phyloP scores from a whole-genome alignment of 2,797 vertebrate genomes.

The Argentina silus region DNA sequence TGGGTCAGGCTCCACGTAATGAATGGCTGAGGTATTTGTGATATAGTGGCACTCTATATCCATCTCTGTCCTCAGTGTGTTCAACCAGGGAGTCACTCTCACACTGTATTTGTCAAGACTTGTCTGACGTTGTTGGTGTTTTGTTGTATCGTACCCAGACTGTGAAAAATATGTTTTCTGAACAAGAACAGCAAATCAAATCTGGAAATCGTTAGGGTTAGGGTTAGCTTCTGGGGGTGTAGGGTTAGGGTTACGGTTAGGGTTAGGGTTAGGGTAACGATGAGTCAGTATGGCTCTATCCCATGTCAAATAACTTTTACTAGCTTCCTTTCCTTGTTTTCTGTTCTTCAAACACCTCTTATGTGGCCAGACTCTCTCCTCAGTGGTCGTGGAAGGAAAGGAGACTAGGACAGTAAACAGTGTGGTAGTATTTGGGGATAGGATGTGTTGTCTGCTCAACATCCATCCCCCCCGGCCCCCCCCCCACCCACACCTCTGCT shows the following conservation, averaged over 20 bases:
- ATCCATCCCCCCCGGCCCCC: neutral
- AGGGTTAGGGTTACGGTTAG: no score
- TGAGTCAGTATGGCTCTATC: constrained; percentile 28
- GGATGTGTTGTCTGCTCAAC: neutral
- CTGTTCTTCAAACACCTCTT: neutral
- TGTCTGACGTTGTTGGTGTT: neutral
- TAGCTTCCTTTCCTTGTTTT: no score
- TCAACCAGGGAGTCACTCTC: neutral
- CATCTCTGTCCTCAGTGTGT: neutral
- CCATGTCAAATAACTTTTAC: no score
- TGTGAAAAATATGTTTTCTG: neutral
- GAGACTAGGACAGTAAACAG: neutral
- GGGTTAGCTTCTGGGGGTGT: neutral
- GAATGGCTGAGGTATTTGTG: neutral
- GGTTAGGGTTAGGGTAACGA: no score
- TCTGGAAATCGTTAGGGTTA: neutral
- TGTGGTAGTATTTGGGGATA: neutral
- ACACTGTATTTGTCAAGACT: neutral
- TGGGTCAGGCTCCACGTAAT: neutral
- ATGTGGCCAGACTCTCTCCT: no score
- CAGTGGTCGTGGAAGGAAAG: neutral
- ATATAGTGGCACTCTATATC: neutral
- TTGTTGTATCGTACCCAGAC: neutral
- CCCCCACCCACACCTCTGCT: constrained; percentile 18
- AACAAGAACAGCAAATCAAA: neutral